These are phyloP conservation scores for Parnassius apollo DNA, from an alignment of 2,888 invertebrate species.

Conservation along the genomic window DNA sequence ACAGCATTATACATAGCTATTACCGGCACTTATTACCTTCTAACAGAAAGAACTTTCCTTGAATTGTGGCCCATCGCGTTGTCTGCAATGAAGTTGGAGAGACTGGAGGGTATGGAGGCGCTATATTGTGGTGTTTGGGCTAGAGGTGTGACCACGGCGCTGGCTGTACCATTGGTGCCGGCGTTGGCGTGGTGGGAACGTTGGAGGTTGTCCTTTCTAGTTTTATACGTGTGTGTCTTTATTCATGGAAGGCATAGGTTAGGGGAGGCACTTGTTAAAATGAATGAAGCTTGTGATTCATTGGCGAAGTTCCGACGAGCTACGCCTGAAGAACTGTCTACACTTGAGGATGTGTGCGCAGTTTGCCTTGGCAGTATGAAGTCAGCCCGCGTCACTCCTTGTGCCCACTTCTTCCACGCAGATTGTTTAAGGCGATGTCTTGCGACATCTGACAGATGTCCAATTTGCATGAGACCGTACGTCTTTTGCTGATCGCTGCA, in stretches of 20 bases:
- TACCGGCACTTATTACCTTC: constrained; percentile 86
- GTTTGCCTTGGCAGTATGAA: constrained; percentile 87
- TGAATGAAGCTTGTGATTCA: constrained; percentile 82
- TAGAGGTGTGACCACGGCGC: constrained; percentile 77
- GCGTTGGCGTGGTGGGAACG: constrained; percentile 80
- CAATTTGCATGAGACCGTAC: constrained; percentile 87
- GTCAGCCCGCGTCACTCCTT: constrained; percentile 88
- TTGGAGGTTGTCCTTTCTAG: constrained; percentile 79
- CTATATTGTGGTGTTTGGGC: constrained; percentile 86
- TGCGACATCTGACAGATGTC: constrained; percentile 85
- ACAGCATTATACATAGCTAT: constrained; percentile 83
- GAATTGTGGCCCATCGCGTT: constrained; percentile 83
- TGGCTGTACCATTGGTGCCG: constrained; percentile 81
- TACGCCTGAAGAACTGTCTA: constrained; percentile 83
- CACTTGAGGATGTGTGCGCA: constrained; percentile 89
- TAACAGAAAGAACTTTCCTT: constrained; percentile 87
- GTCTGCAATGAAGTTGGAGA: constrained; percentile 80
- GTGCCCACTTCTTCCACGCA: constrained; percentile 90
- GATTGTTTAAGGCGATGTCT: constrained; percentile 87
- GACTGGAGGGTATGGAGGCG: constrained; percentile 86
- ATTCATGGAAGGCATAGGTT: constrained; percentile 84
- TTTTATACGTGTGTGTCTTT: constrained; percentile 84
- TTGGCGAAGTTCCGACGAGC: constrained; percentile 84
- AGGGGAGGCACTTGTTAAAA: constrained; percentile 74
- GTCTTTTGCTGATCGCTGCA: constrained; percentile 68